Conservation (phyloP, 37 sponge, comb jelly and placozoan genomes). For the Aplysina aerophoba region DNA sequence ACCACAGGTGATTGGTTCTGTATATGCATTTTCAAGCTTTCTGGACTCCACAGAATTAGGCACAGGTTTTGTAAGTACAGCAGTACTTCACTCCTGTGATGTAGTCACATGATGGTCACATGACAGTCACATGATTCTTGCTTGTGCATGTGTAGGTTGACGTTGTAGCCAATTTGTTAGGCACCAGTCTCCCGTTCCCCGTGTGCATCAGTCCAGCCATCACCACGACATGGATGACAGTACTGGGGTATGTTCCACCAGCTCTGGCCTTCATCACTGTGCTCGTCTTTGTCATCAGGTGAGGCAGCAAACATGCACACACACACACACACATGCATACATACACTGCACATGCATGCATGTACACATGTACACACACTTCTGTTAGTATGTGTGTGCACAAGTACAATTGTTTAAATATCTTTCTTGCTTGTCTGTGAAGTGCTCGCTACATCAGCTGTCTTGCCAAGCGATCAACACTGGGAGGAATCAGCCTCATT, state of each 20-base stretch:
- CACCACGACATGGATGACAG: constrained; percentile 52
- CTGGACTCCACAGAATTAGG: background rate
- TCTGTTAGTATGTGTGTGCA: too few species aligned
- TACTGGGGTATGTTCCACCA: constrained; percentile 72
- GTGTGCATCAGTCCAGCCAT: constrained; percentile 44
- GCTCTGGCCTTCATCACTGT: constrained; percentile 33
- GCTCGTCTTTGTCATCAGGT: constrained; percentile 49
- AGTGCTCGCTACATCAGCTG: constrained; percentile 46
- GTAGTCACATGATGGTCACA: background rate
- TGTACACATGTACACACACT: too few species aligned
- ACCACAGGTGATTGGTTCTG: constrained; percentile 9
- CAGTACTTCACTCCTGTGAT: background rate
- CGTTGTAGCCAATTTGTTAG: constrained; percentile 58
- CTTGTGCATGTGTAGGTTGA: background rate
- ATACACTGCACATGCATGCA: too few species aligned
- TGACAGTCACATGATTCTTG: background rate
- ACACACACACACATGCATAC: too few species aligned
- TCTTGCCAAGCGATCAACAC: constrained; percentile 54
- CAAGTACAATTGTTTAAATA: too few species aligned
- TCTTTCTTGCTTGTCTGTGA: background rate
- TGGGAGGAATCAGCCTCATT: constrained; percentile 67
- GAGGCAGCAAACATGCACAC: constrained; percentile 7
- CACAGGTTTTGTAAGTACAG: background rate
- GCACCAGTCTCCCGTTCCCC: constrained; percentile 67
- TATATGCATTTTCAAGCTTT: background rate